Evolutionary conservation across 2,113 vertebrate genomes (phyloP).

Genomic region (Cyprinodon variegatus): DNA sequence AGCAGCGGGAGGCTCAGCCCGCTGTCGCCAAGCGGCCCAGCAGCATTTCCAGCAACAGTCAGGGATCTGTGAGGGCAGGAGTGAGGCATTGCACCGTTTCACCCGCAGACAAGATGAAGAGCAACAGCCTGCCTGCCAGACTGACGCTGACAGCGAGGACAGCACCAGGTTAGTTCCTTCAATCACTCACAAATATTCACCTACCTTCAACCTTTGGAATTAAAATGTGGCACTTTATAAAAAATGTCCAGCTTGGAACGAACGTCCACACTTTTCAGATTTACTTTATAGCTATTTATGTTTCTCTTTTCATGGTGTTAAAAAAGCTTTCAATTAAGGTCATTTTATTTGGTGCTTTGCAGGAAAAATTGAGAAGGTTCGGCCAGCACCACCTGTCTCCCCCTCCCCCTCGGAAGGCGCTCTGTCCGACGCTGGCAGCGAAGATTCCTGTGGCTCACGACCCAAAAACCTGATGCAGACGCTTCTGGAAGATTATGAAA

Average conservation of each 20-base stretch:
- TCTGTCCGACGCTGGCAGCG: slow-evolving; percentile 79
- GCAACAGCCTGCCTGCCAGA: slow-evolving; percentile 82
- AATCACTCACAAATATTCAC: too few relatives aligned
- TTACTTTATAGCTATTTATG: neutral
- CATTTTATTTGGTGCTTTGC: slow-evolving; percentile 40
- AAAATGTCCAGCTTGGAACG: too few relatives aligned
- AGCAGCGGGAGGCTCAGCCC: slow-evolving; percentile 80
- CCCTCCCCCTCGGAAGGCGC: slow-evolving; percentile 88
- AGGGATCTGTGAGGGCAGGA: slow-evolving; percentile 33
- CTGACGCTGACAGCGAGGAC: slow-evolving; percentile 84
- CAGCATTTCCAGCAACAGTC: slow-evolving; percentile 64
- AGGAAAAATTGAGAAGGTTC: slow-evolving; percentile 98
- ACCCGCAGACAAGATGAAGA: slow-evolving; percentile 81
- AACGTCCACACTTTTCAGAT: neutral
- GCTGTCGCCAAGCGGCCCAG: neutral
- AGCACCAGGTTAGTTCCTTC: slow-evolving; percentile 82
- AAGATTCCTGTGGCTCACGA: slow-evolving; percentile 87
- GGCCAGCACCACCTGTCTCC: slow-evolving; percentile 82
- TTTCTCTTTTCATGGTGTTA: neutral
- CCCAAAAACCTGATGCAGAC: slow-evolving; percentile 98
- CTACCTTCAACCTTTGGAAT: too few relatives aligned
- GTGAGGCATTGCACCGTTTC: slow-evolving; percentile 48
- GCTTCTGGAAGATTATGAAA: slow-evolving; percentile 96
- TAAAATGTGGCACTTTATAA: too few relatives aligned
- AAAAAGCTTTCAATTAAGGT: neutral